These are phyloP conservation scores for Anomalospiza imberbis DNA, from an alignment of 2,797 vertebrate genomes.

Conservation along the genomic window DNA sequence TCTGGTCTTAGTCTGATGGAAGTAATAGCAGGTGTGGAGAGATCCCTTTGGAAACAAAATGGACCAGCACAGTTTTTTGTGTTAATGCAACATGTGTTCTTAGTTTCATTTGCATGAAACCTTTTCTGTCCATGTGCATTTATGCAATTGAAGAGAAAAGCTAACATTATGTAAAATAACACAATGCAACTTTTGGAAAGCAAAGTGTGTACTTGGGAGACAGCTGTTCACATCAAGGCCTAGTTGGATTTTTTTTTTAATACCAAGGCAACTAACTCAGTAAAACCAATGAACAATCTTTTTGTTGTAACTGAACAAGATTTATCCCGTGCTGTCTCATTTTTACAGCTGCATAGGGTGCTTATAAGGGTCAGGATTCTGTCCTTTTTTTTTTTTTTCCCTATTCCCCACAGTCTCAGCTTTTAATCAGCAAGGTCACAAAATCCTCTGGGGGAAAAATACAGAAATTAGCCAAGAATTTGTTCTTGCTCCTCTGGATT, in stretches of 20 bases:
- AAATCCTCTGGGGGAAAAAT: not conserved
- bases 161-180: not conserved
- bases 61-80: not conserved
- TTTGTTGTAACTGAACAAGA: not conserved
- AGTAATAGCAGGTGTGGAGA: constrained; percentile 34
- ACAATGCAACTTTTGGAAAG: constrained; percentile 1
- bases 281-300: not conserved
- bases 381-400: not conserved
- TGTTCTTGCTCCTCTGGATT: not conserved
- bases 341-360: not conserved
- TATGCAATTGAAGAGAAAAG: not conserved
- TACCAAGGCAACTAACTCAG: not conserved
- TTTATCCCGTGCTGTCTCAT: not conserved
- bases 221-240: not conserved
- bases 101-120: constrained; percentile 21
- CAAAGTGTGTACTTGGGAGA: not conserved
- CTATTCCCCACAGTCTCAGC: not conserved
- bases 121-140: not conserved
- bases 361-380: not conserved
- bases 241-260: not conserved
- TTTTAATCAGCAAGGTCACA: not conserved
- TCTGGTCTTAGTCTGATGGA: not conserved
- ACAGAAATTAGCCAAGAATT: not conserved
- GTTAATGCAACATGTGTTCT: not conserved
- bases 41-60: not conserved